Conservation (phyloP, 2,113 vertebrate genomes). For the Colaptes auratus region DNA sequence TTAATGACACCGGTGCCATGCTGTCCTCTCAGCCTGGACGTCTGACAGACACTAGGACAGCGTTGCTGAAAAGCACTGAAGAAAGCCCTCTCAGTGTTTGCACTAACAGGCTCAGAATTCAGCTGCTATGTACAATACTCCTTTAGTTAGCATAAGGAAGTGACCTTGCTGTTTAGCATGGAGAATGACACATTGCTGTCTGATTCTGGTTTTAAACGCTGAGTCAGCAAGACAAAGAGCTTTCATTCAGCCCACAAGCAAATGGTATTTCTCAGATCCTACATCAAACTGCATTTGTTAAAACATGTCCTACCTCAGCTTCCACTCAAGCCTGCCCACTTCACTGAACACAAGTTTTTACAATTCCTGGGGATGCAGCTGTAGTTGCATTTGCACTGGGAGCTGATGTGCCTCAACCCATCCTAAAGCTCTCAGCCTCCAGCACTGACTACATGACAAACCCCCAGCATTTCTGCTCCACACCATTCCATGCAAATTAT, state of each 20-base stretch:
- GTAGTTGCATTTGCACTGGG: background rate
- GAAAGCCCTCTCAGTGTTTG: background rate
- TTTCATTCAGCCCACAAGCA: background rate
- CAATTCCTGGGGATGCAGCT: background rate
- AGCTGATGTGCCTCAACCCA: background rate
- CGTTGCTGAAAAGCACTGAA: background rate
- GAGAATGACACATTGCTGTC: background rate
- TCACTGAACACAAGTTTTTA: background rate
- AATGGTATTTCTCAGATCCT: background rate
- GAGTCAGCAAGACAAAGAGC: background rate
- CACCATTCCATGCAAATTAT: background rate
- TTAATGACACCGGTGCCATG: rapidly evolving
- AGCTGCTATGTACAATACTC: background rate
- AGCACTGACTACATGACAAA: background rate
- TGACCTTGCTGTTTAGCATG: background rate
- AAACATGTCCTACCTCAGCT: background rate
- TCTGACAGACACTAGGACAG: background rate
- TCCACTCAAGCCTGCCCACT: background rate
- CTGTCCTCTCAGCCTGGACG: background rate
- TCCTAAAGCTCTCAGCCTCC: background rate
- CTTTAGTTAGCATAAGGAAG: background rate
- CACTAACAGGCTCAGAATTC: background rate
- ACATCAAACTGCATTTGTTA: background rate
- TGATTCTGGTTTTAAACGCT: background rate
- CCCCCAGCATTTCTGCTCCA: background rate